These are phyloP conservation scores for Campopleginae sp. DNA, from an alignment of 2,888 invertebrate genomes.

Conservation along the genomic window DNA sequence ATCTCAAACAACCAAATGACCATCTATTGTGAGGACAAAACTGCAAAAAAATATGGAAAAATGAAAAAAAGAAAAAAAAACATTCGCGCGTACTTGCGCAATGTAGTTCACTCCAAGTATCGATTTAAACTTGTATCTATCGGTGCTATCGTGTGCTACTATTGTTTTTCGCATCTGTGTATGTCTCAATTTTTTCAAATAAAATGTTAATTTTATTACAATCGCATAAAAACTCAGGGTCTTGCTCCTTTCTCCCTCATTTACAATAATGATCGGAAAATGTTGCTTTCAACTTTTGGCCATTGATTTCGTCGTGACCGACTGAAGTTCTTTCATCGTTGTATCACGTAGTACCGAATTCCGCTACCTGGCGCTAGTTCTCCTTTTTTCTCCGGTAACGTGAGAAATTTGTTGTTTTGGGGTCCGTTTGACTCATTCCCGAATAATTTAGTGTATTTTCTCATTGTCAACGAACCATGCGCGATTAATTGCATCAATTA, in stretches of 20 bases:
- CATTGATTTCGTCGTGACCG: background rate
- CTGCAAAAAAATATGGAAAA: background rate
- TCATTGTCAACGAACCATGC: conserved; percentile 16
- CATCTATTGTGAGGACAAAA: conserved; percentile 16
- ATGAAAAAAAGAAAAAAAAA: conserved; percentile 16
- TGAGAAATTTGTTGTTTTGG: background rate
- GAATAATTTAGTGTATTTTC: background rate
- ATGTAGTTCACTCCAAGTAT: conserved; percentile 65
- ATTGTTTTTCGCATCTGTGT: conserved; percentile 81
- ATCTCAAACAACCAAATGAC: conserved; percentile 25
- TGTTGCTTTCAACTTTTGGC: background rate
- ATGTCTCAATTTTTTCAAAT: conserved; percentile 81
- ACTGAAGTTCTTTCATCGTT: background rate
- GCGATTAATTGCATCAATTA: background rate
- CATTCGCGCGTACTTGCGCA: conserved; percentile 17
- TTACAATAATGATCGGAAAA: background rate
- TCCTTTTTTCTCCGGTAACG: no score
- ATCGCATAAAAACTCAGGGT: conserved; percentile 51
- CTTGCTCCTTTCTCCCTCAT: background rate
- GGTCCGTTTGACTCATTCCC: background rate
- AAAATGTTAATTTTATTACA: conserved; percentile 82
- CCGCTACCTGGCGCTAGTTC: no score
- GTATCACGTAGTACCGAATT: background rate
- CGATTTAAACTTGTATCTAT: conserved; percentile 77
- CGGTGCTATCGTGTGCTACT: conserved; percentile 79